A percentile compares a stretch with the other conserved stretches of the same genome.
phyloP scores from a whole-genome alignment of 2,797 vertebrate species.

The Vireo griseus region DNA sequence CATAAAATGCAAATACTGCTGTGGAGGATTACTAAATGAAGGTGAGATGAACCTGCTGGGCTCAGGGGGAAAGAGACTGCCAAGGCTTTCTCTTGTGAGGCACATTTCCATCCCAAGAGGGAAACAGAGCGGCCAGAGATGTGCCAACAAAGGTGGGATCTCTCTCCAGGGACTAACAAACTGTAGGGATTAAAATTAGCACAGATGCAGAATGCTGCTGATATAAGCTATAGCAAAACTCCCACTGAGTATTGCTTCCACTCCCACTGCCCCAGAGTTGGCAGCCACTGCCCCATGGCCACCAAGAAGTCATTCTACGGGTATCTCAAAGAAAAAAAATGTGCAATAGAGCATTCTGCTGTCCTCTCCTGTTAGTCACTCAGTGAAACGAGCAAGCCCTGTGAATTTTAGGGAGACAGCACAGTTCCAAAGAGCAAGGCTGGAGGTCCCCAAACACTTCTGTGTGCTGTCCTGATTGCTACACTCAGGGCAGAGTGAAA shows the following conservation, averaged over 20 bases:
- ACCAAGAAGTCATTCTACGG: background rate
- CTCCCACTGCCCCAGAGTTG: background rate
- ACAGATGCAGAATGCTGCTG: background rate
- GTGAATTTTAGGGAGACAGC: background rate
- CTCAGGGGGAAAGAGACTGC: background rate
- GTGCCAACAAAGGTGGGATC: background rate
- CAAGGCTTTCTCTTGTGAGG: background rate
- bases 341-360: background rate
- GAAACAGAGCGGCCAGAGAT: background rate
- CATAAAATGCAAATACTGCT: background rate
- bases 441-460: background rate
- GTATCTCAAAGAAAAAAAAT: background rate
- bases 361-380: background rate
- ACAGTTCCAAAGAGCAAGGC: background rate
- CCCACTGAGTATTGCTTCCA: background rate
- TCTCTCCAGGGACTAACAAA: background rate
- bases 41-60: background rate
- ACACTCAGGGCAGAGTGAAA: fast-evolving
- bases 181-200: background rate
- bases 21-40: background rate
- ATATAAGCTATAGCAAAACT: background rate
- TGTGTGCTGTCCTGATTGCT: background rate
- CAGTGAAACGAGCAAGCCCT: background rate
- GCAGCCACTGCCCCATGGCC: background rate
- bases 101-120: background rate